Conservation (phyloP, 2,113 vertebrate genomes). For the Alethe castanea region DNA sequence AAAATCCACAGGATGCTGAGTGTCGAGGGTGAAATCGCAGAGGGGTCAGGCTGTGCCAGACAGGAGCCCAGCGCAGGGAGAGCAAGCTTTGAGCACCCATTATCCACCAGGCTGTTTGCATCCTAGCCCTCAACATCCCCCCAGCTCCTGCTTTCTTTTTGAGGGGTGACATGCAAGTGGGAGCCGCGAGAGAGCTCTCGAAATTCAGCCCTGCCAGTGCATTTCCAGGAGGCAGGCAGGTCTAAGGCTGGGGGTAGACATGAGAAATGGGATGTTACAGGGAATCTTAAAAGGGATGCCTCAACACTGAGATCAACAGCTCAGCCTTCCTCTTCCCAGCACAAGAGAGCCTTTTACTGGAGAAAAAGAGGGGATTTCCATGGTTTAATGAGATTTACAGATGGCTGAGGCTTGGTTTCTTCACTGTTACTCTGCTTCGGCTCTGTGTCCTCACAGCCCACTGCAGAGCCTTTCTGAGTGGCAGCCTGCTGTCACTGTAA, state of each 20-base stretch:
- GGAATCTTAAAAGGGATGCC: neutral
- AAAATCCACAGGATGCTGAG: neutral
- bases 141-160: neutral
- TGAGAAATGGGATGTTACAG: neutral
- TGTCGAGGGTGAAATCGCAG: neutral
- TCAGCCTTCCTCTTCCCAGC: neutral
- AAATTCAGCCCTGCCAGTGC: neutral
- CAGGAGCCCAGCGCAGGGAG: neutral
- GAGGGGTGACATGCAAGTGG: neutral
- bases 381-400: neutral
- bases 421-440: neutral
- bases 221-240: neutral
- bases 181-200: neutral
- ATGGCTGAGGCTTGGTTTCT: neutral
- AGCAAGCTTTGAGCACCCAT: fast-evolving
- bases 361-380: neutral
- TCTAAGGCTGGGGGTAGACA: neutral
- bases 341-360: neutral
- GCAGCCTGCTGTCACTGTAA: neutral
- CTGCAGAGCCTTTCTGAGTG: neutral
- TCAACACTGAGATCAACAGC: neutral
- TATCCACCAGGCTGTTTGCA: neutral
- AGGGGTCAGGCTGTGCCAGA: neutral
- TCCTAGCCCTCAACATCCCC: neutral
- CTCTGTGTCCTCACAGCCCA: neutral